A percentile compares a stretch with the other conserved stretches of the same genome.
Conservation (phyloP, 2,113 vertebrate genomes). For the Eolophus roseicapilla region DNA sequence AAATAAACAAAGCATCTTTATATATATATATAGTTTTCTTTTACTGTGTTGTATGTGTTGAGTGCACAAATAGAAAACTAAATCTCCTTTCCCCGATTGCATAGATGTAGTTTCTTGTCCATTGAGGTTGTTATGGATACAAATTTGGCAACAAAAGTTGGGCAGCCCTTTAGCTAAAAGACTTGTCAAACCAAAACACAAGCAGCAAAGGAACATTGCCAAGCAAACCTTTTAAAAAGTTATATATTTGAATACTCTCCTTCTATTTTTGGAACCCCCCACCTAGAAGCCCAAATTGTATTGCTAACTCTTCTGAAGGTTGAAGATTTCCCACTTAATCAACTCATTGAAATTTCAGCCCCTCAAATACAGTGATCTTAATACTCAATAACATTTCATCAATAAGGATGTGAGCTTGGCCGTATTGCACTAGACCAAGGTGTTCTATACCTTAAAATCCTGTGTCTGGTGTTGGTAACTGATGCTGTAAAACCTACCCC, state of each 20-base stretch:
- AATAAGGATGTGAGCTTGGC: not conserved
- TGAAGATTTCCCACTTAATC: not conserved
- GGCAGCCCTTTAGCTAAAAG: constrained; percentile 52
- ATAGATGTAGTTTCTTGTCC: constrained; percentile 18
- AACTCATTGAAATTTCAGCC: not conserved
- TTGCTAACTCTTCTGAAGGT: not conserved
- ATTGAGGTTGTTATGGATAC: constrained; percentile 21
- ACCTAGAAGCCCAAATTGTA: not conserved
- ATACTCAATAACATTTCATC: not conserved
- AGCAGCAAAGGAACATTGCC: not conserved
- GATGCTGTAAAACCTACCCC: not conserved
- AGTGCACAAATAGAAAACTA: constrained; percentile 2
- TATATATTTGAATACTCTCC: not conserved
- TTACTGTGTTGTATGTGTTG: constrained; percentile 2
- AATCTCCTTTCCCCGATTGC: constrained; percentile 6
- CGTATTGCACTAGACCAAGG: not conserved
- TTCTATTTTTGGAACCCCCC: not conserved
- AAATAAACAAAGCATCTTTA: not conserved
- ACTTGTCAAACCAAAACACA: constrained; percentile 48
- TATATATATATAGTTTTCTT: not conserved
- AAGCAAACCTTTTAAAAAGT: not conserved
- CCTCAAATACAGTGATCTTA: not conserved
- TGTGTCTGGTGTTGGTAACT: not conserved
- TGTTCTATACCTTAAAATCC: not conserved
- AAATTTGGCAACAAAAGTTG: constrained; percentile 48